Conservation (phyloP, 2,113 vertebrate genomes). For the Notothenia rossii region DNA sequence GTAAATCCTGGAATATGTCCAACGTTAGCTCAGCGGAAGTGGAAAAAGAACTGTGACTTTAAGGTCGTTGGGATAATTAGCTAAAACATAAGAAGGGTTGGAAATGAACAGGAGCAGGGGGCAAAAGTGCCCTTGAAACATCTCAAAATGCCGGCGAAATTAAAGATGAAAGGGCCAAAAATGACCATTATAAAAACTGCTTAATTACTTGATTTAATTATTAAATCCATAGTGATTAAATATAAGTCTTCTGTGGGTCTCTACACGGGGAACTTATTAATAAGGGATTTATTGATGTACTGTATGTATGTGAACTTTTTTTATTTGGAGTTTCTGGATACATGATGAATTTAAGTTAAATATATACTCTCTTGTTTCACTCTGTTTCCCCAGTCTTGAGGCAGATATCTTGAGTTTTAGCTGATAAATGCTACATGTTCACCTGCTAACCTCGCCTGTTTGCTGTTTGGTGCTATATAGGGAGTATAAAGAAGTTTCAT, state of each 20-base stretch:
- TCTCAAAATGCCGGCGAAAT: conserved; percentile 39
- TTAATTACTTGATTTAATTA: conserved; percentile 55
- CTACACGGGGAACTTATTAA: background rate
- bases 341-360: background rate
- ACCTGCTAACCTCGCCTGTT: background rate
- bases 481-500: background rate
- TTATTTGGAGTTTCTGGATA: background rate
- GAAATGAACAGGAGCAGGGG: conserved; percentile 53
- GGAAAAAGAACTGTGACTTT: background rate
- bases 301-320: background rate
- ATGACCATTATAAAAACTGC: conserved; percentile 25
- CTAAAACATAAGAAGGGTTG: conserved; percentile 39
- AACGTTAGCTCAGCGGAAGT: conserved; percentile 4
- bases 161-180: conserved; percentile 46
- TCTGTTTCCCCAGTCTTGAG: background rate
- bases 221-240: conserved; percentile 50
- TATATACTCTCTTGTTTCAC: background rate
- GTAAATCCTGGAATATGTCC: background rate
- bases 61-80: conserved; percentile 67
- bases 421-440: background rate
- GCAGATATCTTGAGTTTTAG: background rate
- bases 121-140: conserved; percentile 56
- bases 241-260: conserved; percentile 19
- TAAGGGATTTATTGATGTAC: no score
- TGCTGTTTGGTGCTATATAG: background rate